Conservation (phyloP, 2,888 invertebrate genomes). For the Tetragonula carbonaria region DNA sequence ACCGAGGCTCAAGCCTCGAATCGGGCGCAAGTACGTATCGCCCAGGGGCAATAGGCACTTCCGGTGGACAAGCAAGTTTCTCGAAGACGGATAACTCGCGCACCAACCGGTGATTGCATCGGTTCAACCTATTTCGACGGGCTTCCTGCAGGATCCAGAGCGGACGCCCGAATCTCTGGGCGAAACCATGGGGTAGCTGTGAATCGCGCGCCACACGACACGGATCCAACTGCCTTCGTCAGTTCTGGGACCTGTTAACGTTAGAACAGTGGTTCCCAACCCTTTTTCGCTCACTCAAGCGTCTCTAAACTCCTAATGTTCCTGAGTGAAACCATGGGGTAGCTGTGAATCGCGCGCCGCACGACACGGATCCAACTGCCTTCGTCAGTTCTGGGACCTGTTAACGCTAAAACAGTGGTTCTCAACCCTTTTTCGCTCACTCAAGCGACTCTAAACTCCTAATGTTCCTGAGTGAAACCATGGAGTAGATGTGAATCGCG, state of each 20-base stretch:
- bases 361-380: no score
- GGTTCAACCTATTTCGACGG: constrained; percentile 57
- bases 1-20: constrained; percentile 46
- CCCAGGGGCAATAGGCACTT: constrained; percentile 54
- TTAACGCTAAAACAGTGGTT: not conserved
- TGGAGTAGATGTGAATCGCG: constrained; percentile 29
- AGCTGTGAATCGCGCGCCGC: no score
- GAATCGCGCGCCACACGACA: no score
- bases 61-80: constrained; percentile 64
- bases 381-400: not conserved
- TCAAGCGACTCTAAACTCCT: no score
- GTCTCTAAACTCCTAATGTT: no score
- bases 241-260: constrained; percentile 6
- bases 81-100: constrained; percentile 63
- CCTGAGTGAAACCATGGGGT: no score
- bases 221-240: no score
- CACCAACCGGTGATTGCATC: constrained; percentile 63
- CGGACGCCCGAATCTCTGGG: constrained; percentile 16
- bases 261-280: no score
- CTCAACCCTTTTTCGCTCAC: no score
- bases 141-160: constrained; percentile 38
- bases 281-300: no score
- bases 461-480: no score
- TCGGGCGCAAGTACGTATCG: constrained; percentile 31
- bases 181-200: not conserved